phyloP scores from a whole-genome alignment of 2,888 invertebrate genomes.

The Lepetodrilus schrolli region DNA sequence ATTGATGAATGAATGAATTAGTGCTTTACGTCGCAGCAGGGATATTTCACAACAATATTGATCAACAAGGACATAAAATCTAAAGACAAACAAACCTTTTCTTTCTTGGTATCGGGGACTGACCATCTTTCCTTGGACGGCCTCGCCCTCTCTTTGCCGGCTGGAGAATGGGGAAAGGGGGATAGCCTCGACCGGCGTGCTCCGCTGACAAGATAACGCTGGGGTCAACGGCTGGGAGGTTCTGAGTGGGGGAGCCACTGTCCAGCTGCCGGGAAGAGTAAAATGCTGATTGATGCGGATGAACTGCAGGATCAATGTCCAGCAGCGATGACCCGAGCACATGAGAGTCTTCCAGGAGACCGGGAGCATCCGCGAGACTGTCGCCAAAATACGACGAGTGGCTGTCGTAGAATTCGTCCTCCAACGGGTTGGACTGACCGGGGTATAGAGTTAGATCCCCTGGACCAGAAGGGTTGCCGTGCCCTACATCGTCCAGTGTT shows the following conservation, averaged over 20 bases:
- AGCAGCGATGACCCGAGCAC: neutral
- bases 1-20: neutral
- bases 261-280: neutral
- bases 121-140: conserved; percentile 85
- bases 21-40: too few relatives aligned
- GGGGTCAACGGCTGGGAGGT: conserved; percentile 11
- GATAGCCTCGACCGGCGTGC: conserved; percentile 13
- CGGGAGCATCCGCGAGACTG: neutral
- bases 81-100: conserved; percentile 30
- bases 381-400: neutral
- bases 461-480: neutral
- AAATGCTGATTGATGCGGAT: neutral
- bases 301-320: neutral
- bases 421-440: neutral
- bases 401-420: neutral
- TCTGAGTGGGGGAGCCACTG: neutral
- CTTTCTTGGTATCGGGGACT: conserved; percentile 50
- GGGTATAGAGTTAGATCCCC: conserved; percentile 7
- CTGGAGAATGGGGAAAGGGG: conserved; percentile 14
- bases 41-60: too few relatives aligned
- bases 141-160: conserved; percentile 83
- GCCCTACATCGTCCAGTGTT: neutral
- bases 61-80: neutral
- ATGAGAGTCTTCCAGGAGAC: neutral
- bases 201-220: conserved; percentile 5